These are phyloP conservation scores for Eupithecia vulgata DNA, from an alignment of 2,888 invertebrate species.

Conservation along the genomic window DNA sequence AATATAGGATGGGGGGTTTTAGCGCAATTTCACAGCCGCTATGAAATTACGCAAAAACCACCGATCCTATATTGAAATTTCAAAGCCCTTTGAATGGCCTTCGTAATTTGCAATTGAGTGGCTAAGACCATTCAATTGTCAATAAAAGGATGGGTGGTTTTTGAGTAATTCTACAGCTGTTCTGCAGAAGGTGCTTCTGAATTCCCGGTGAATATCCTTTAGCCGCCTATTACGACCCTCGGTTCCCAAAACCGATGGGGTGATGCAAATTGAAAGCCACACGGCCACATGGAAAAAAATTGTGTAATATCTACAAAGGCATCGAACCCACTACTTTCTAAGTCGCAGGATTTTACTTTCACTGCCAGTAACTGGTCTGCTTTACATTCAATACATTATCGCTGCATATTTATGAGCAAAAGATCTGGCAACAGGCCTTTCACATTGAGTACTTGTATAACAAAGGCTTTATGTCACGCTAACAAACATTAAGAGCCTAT, in stretches of 20 bases:
- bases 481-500: background rate
- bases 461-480: slow-evolving; percentile 23
- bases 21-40: too few species aligned
- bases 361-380: slow-evolving; percentile 51
- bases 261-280: background rate
- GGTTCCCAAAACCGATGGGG: too few species aligned
- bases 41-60: too few species aligned
- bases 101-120: too few species aligned
- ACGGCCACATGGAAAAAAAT: background rate
- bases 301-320: background rate
- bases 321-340: slow-evolving; percentile 20
- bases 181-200: too few species aligned
- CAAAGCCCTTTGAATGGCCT: too few species aligned
- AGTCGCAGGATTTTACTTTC: slow-evolving; percentile 68
- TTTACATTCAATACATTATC: slow-evolving; percentile 63
- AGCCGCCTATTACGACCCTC: background rate
- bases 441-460: slow-evolving; percentile 27
- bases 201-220: too few species aligned
- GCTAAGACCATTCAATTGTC: too few species aligned
- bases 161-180: too few species aligned
- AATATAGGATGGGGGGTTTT: too few species aligned
- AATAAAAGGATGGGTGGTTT: too few species aligned
- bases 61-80: too few species aligned
- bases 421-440: slow-evolving; percentile 36
- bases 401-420: slow-evolving; percentile 38